A percentile compares a stretch with the other conserved stretches of the same genome.
Evolutionary conservation across 1,140 invertebrate genomes (phyloP).

Genomic region (Phocides pigmalion): DNA sequence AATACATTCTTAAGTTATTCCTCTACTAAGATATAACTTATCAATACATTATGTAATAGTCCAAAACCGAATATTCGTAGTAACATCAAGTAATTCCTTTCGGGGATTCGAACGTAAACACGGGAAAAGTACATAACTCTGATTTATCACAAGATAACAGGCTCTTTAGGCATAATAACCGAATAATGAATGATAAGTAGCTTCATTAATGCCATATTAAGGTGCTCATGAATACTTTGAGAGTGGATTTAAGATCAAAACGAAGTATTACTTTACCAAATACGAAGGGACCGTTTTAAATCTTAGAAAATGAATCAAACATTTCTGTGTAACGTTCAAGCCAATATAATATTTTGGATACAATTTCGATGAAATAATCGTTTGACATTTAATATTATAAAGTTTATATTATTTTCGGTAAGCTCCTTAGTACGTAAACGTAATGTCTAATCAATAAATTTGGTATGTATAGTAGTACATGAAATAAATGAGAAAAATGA

Average conservation of each 20-base stretch:
- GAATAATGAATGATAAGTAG: slow-evolving; percentile 38
- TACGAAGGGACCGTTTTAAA: slow-evolving; percentile 28
- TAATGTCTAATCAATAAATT: too few relatives aligned
- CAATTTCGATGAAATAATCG: neutral
- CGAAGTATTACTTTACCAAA: slow-evolving; percentile 34
- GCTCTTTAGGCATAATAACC: slow-evolving; percentile 29
- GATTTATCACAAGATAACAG: slow-evolving; percentile 35
- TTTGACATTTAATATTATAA: too few relatives aligned
- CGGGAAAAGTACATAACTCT: slow-evolving; percentile 28
- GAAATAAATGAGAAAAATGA: too few relatives aligned
- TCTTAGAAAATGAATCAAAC: slow-evolving; percentile 23
- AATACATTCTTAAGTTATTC: too few relatives aligned
- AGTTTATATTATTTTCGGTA: too few relatives aligned
- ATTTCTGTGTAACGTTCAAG: slow-evolving; percentile 18
- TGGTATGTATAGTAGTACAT: too few relatives aligned
- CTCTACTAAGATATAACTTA: too few relatives aligned
- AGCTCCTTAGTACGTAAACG: too few relatives aligned
- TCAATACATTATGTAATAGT: neutral
- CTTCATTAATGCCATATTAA: slow-evolving; percentile 38
- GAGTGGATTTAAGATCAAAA: slow-evolving; percentile 37
- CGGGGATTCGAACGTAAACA: slow-evolving; percentile 16
- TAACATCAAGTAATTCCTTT: slow-evolving; percentile 6
- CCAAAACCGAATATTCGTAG: slow-evolving; percentile 16
- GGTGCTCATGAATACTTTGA: slow-evolving; percentile 33
- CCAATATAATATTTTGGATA: neutral